Evolutionary conservation across 2,888 invertebrate genomes (phyloP).

Genomic region (Tetragnatha montana): DNA sequence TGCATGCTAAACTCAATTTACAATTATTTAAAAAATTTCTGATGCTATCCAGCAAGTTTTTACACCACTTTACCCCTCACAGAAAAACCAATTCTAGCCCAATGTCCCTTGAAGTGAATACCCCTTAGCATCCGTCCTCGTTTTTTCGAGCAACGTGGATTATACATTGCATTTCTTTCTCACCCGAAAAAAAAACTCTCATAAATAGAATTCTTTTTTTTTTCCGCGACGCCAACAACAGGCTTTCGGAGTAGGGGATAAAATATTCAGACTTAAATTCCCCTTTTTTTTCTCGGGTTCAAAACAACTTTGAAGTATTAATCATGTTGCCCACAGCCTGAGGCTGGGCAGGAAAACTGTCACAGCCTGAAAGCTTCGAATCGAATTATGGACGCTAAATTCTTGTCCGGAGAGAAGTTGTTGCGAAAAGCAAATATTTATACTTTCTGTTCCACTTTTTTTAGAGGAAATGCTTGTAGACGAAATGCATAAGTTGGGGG

Average conservation of each 20-base stretch:
- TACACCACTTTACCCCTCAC: neutral
- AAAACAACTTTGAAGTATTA: slow-evolving; percentile 43
- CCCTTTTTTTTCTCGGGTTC: slow-evolving; percentile 8
- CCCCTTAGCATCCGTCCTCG: neutral
- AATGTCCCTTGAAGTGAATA: slow-evolving; percentile 11
- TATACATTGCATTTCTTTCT: slow-evolving; percentile 21
- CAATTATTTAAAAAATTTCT: too few relatives aligned
- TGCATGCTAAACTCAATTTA: too few relatives aligned
- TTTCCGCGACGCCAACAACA: slow-evolving; percentile 30
- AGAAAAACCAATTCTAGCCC: slow-evolving; percentile 15
- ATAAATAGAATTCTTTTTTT: slow-evolving; percentile 41
- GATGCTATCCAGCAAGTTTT: neutral
- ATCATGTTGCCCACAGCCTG: slow-evolving; percentile 40
- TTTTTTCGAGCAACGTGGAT: slow-evolving; percentile 37
- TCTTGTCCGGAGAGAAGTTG: neutral
- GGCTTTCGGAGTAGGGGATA: slow-evolving; percentile 40
- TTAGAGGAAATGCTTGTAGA: neutral
- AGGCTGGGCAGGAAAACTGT: slow-evolving; percentile 31
- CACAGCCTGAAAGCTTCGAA: slow-evolving; percentile 32
- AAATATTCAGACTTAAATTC: slow-evolving; percentile 50
- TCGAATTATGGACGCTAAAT: slow-evolving; percentile 39
- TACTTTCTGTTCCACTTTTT: neutral
- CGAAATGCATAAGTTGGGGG: neutral
- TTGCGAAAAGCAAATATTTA: neutral
- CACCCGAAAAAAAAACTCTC: slow-evolving; percentile 14